These are phyloP conservation scores for Brachionus manjavacas DNA, from an alignment of 1,140 invertebrate species.

Conservation along the genomic window DNA sequence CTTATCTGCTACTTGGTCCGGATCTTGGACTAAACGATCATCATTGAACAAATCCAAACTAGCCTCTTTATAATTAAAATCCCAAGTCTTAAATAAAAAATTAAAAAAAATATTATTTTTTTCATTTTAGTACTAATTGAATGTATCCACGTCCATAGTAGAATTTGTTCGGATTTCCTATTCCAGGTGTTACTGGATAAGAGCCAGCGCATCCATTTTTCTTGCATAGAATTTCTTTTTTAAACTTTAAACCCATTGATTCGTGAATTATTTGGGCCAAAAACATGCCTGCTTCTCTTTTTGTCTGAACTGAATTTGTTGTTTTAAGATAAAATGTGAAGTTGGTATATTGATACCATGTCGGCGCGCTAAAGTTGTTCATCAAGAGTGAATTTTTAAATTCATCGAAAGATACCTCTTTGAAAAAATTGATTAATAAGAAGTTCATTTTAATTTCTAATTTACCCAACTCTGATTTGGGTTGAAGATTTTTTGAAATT, in stretches of 20 bases:
- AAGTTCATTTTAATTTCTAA: background rate
- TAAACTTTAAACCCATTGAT: background rate
- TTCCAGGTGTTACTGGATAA: background rate
- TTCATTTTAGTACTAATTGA: background rate
- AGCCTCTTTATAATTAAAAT: slow-evolving; percentile 7
- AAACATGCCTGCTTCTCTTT: slow-evolving; percentile 24
- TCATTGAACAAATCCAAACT: slow-evolving; percentile 14
- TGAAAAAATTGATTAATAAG: background rate
- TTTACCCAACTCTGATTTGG: background rate
- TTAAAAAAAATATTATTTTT: background rate
- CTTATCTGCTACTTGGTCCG: background rate
- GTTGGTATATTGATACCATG: background rate
- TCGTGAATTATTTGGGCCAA: slow-evolving; percentile 21
- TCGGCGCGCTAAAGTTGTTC: background rate
- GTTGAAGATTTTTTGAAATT: too few species aligned
- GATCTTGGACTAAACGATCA: background rate
- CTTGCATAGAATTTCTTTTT: background rate
- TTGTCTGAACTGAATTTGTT: background rate
- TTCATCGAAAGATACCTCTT: background rate
- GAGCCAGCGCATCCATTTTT: background rate
- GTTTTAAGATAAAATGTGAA: background rate
- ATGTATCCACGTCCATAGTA: slow-evolving; percentile 32
- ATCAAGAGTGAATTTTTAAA: background rate
- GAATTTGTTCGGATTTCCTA: background rate
- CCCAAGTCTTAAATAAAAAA: background rate